These are phyloP conservation scores for Anoplopoma fimbria DNA, from an alignment of 2,113 vertebrate species.

Conservation along the genomic window DNA sequence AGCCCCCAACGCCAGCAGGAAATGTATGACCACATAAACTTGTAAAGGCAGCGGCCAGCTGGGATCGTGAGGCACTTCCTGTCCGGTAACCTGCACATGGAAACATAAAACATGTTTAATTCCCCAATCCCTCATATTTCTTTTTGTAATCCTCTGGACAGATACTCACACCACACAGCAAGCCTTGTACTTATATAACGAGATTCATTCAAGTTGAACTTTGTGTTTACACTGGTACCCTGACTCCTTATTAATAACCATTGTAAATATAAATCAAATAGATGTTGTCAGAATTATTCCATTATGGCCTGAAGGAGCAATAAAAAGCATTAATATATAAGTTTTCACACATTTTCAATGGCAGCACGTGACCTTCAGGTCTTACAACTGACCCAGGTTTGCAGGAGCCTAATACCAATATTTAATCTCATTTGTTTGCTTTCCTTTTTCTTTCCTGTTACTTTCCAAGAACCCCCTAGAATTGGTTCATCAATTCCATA, in stretches of 20 bases:
- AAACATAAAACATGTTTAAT: slow-evolving; percentile 43
- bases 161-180: neutral
- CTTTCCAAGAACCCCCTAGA: neutral
- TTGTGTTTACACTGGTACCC: neutral
- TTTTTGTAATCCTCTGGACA: slow-evolving; percentile 11
- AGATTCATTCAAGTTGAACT: neutral
- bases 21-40: slow-evolving; percentile 86
- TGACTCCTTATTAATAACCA: neutral
- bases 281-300: neutral
- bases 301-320: no score
- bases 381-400: neutral
- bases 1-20: slow-evolving; percentile 82
- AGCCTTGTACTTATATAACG: neutral
- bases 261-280: neutral
- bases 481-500: neutral
- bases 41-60: slow-evolving; percentile 77
- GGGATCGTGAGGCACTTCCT: slow-evolving; percentile 86
- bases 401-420: neutral
- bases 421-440: neutral
- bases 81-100: slow-evolving; percentile 86
- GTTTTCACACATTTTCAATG: neutral
- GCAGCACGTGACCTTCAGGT: neutral
- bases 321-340: neutral
- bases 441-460: neutral
- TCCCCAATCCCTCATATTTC: neutral